These are phyloP conservation scores for Saccostrea echinata DNA, from an alignment of 1,140 invertebrate species.

Conservation along the genomic window DNA sequence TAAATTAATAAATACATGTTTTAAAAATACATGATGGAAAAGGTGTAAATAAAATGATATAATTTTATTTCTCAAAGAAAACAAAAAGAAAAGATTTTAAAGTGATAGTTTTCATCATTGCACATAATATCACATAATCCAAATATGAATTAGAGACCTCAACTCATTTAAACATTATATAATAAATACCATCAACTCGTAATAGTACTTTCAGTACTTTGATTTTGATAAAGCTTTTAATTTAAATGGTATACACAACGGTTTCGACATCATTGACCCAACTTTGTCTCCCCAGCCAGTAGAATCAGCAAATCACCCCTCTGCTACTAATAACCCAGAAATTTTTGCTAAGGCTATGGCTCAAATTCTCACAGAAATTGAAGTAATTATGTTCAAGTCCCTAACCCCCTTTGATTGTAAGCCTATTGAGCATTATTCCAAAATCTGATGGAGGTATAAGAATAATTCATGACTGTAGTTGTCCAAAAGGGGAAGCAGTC, in stretches of 20 bases:
- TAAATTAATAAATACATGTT: too few species aligned
- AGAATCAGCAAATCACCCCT: constrained; percentile 35
- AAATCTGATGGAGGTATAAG: constrained; percentile 49
- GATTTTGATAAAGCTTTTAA: constrained; percentile 31
- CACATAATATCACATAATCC: too few species aligned
- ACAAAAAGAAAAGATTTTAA: too few species aligned
- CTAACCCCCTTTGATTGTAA: constrained; percentile 37
- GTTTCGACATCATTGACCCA: background rate
- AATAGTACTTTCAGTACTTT: too few species aligned
- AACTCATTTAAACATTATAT: too few species aligned
- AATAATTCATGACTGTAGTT: constrained; percentile 51
- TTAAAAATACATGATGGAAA: too few species aligned
- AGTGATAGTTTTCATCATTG: too few species aligned
- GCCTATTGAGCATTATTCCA: constrained; percentile 31
- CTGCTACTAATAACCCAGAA: background rate
- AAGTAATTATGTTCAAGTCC: constrained; percentile 24
- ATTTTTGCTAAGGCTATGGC: background rate
- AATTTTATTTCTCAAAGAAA: too few species aligned
- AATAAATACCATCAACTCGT: too few species aligned
- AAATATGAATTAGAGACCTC: too few species aligned
- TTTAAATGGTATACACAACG: constrained; percentile 11
- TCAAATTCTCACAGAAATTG: constrained; percentile 43
- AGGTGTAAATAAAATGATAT: too few species aligned
- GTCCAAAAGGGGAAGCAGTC: constrained; percentile 29
- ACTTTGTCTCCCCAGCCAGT: background rate